Percentiles rank a stretch among this genome's conserved stretches.
Evolutionary conservation across 2,888 invertebrate species (phyloP).

Genomic region (Sinotaia quadrata): DNA sequence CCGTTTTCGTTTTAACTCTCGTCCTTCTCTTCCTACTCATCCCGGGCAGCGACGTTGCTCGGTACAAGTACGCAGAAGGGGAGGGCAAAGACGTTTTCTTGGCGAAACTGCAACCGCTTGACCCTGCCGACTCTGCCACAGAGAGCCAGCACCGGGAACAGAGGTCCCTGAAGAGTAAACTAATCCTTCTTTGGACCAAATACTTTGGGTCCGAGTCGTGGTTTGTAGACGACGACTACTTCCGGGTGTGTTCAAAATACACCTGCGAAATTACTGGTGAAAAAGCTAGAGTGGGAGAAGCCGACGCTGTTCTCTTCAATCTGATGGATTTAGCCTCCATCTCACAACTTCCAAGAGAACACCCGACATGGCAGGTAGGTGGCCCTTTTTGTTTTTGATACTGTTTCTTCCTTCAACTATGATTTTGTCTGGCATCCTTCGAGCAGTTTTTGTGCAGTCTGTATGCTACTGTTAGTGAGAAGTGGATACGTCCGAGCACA

Average conservation of each 20-base stretch:
- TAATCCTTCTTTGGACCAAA: constrained; percentile 20
- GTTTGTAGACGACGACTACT: background rate
- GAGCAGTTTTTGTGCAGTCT: no score
- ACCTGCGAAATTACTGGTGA: constrained; percentile 1
- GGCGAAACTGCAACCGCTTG: background rate
- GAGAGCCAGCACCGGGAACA: background rate
- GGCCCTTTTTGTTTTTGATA: background rate
- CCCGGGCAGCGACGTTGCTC: constrained; percentile 19
- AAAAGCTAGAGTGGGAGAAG: background rate
- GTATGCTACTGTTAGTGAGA: no score
- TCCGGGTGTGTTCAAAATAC: constrained; percentile 7
- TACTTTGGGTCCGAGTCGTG: constrained; percentile 4
- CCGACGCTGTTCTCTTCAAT: constrained; percentile 20
- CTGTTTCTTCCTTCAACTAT: no score
- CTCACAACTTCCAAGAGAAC: constrained; percentile 8
- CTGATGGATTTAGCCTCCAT: background rate
- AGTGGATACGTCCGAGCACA: no score
- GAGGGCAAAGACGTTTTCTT: constrained; percentile 1
- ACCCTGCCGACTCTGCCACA: background rate
- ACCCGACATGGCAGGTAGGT: constrained; percentile 15
- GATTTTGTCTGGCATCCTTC: no score
- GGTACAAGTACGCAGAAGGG: constrained; percentile 14
- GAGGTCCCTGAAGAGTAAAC: background rate
- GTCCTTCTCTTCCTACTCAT: constrained; percentile 9
- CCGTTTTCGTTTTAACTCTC: constrained; percentile 1